Percentiles rank a stretch among this genome's conserved stretches.
Conservation (phyloP, 2,113 vertebrate species). For the Amphilophus citrinellus region DNA sequence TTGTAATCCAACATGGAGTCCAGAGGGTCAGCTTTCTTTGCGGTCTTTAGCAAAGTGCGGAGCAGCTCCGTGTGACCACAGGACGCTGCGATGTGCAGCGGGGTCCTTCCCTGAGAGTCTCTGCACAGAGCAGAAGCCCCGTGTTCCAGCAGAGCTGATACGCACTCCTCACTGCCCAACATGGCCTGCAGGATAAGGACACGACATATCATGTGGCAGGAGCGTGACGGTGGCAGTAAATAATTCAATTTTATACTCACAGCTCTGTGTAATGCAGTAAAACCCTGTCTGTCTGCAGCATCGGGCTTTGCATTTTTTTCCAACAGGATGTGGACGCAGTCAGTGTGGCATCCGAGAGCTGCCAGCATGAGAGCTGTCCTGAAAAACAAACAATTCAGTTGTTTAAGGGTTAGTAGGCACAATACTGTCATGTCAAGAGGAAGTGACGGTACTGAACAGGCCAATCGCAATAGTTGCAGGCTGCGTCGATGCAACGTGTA, state of each 20-base stretch:
- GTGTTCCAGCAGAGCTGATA: conserved; percentile 92
- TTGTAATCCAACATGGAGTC: conserved; percentile 93
- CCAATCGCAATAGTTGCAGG: background rate
- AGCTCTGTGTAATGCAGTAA: conserved; percentile 92
- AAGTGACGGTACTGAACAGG: background rate
- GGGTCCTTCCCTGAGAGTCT: conserved; percentile 91
- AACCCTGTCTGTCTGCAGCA: conserved; percentile 88
- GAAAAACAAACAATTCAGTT: background rate
- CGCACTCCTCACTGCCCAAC: conserved; percentile 89
- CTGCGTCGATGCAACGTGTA: background rate
- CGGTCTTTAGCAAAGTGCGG: conserved; percentile 86
- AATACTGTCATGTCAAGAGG: background rate
- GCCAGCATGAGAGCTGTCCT: conserved; percentile 96
- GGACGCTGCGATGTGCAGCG: conserved; percentile 92
- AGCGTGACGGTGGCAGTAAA: background rate
- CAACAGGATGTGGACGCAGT: conserved; percentile 94
- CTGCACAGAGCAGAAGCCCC: conserved; percentile 92
- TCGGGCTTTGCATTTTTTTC: conserved; percentile 93
- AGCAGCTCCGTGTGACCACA: conserved; percentile 88
- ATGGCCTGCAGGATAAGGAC: conserved; percentile 81
- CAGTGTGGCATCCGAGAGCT: conserved; percentile 89
- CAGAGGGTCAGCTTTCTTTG: conserved; percentile 88
- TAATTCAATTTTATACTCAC: conserved; percentile 75
- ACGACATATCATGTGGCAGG: background rate
- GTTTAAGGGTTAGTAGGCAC: background rate